phyloP scores from a whole-genome alignment of 2,888 invertebrate species.

The Trimorus sp. region DNA sequence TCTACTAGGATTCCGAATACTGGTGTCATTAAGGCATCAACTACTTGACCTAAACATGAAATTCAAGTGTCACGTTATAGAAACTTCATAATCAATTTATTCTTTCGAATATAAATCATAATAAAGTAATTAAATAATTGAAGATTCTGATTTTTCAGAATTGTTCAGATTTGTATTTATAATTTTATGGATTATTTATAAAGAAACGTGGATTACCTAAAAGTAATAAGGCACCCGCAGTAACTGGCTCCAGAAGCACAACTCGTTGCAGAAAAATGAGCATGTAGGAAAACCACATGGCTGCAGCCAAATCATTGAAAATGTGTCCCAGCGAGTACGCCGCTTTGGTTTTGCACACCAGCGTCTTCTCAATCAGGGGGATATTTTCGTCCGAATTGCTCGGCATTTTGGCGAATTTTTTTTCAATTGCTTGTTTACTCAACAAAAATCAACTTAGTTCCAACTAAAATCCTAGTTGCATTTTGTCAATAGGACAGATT shows the following conservation, averaged over 20 bases:
- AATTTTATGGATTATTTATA: too few species aligned
- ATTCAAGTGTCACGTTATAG: constrained; percentile 11
- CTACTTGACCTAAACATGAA: constrained; percentile 75
- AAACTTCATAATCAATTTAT: too few species aligned
- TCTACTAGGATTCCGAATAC: constrained; percentile 92
- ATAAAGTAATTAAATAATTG: too few species aligned
- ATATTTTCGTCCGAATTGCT: constrained; percentile 67
- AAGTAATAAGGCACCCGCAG: constrained; percentile 77
- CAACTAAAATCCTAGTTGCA: background rate
- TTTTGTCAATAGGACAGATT: too few species aligned
- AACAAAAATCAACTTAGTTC: background rate
- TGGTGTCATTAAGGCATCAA: constrained; percentile 84
- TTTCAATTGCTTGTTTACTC: background rate
- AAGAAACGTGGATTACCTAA: constrained; percentile 69
- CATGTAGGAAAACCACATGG: constrained; percentile 82
- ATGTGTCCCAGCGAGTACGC: constrained; percentile 81
- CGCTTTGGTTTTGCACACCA: constrained; percentile 73
- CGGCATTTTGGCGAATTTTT: constrained; percentile 36
- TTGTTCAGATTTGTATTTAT: background rate
- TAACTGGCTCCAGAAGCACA: constrained; percentile 75
- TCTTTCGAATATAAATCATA: too few species aligned
- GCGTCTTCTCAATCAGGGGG: constrained; percentile 72
- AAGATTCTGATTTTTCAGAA: too few species aligned
- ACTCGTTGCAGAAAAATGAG: constrained; percentile 81
- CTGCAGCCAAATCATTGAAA: constrained; percentile 82